Conservation (phyloP, 92 coral and sea anemone genomes). For the Epizoanthus stellaris region DNA sequence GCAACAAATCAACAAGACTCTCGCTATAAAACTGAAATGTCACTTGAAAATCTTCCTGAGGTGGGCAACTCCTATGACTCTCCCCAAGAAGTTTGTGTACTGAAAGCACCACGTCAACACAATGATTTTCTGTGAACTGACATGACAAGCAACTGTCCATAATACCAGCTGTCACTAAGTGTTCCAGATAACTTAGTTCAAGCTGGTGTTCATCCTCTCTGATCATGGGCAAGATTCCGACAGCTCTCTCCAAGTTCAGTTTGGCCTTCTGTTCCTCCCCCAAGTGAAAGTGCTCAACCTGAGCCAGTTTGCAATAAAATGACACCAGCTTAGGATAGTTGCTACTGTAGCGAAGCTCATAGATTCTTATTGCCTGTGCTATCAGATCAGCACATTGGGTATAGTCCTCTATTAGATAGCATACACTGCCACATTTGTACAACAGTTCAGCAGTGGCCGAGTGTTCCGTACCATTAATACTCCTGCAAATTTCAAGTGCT, state of each 20-base stretch:
- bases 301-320: slow-evolving; percentile 7
- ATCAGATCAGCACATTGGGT: background rate
- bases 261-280: background rate
- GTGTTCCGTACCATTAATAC: background rate
- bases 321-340: background rate
- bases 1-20: background rate
- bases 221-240: background rate
- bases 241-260: slow-evolving; percentile 4
- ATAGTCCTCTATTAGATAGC: slow-evolving; percentile 6
- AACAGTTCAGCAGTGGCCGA: background rate
- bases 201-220: background rate
- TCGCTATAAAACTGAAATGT: background rate
- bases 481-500: background rate
- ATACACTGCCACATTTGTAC: background rate
- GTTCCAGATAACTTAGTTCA: background rate
- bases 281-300: slow-evolving; percentile 1
- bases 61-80: background rate
- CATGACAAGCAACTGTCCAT: background rate
- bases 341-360: background rate
- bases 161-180: background rate
- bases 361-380: background rate
- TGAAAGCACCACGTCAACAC: background rate
- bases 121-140: background rate
- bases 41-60: background rate
- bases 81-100: background rate